phyloP scores from a whole-genome alignment of 2,797 vertebrate genomes.

The Taenioides sp. region DNA sequence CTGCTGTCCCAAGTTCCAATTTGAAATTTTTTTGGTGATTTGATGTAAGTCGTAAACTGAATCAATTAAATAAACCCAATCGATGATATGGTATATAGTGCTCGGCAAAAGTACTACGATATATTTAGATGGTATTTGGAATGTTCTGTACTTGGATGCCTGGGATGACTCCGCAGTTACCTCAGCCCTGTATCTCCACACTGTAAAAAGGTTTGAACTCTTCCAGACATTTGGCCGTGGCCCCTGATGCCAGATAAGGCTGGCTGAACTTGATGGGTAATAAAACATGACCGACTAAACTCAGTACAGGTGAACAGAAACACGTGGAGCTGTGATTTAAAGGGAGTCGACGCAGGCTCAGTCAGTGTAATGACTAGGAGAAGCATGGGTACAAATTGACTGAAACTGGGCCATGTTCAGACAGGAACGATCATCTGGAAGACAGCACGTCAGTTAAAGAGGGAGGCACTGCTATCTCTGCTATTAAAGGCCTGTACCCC shows the following conservation, averaged over 20 bases:
- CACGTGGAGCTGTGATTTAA: too few relatives aligned
- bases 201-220: slow-evolving; percentile 28
- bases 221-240: slow-evolving; percentile 48
- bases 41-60: too few relatives aligned
- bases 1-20: too few relatives aligned
- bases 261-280: slow-evolving; percentile 50
- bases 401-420: slow-evolving; percentile 28
- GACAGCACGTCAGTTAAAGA: not conserved
- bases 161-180: slow-evolving; percentile 56
- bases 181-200: slow-evolving; percentile 34
- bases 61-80: not conserved
- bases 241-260: slow-evolving; percentile 41
- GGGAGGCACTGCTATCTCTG: not conserved
- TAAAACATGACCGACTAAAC: slow-evolving; percentile 46
- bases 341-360: slow-evolving; percentile 51
- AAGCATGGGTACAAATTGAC: slow-evolving; percentile 27
- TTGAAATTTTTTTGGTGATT: too few relatives aligned
- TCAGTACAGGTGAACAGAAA: slow-evolving; percentile 43
- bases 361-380: slow-evolving; percentile 30
- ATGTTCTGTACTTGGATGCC: slow-evolving; percentile 48
- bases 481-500: too few relatives aligned
- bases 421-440: slow-evolving; percentile 10
- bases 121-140: slow-evolving; percentile 27
- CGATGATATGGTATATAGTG: not conserved
- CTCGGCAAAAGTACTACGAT: slow-evolving; percentile 3